Evolutionary conservation across 1,140 invertebrate species (phyloP), one percentile per base, ranked within the genome.

Genomic region (Dreissena polymorpha): DNA sequence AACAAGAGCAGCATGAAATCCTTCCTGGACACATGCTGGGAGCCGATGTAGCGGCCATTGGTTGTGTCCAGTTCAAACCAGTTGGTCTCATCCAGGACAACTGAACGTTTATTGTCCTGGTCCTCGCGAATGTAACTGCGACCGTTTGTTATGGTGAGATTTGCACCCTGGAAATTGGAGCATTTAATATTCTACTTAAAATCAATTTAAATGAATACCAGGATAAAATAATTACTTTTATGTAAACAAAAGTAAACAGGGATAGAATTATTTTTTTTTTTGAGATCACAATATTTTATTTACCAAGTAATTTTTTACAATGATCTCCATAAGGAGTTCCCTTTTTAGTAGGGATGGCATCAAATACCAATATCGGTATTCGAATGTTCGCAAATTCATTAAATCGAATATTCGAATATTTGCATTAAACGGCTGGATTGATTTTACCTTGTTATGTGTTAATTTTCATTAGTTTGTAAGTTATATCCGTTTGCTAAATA

Each of bases 1-100:
- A 95, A 94, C n/a, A 99, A 92, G 0, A 98, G 95, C 29, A 95
- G 95, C 91, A 99, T 95, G 89, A 99, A 96, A 88, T 99, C 95
- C 10, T 93, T 91, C 82, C 97, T 94, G 72, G 82, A 87, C 50
- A 86, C 87, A 70, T 84, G 90, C 85, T 84, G 86, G 77, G 95
- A 86, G 12, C 67, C 76, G 8, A 75, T 50, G n/a, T 53, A 70
- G 23, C 82, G 68, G 0, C 65, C 85, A 49, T 23, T 84, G 23
- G 68, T 60, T 82, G 65, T 53, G 25, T 86, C 88, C 13, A 91
- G 75, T 23, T 90, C 84, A 65, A 86, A 89, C 90, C 92, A 92
- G 74, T 91, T 87, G 93, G 93, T 21, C 94, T 95, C 81, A 89
- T 88, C 69, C 0, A 96, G 92, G 10, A 94, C 94, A 6, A 94